phyloP scores from a whole-genome alignment of 2,888 invertebrate species.

The Stenodema calcarata region DNA sequence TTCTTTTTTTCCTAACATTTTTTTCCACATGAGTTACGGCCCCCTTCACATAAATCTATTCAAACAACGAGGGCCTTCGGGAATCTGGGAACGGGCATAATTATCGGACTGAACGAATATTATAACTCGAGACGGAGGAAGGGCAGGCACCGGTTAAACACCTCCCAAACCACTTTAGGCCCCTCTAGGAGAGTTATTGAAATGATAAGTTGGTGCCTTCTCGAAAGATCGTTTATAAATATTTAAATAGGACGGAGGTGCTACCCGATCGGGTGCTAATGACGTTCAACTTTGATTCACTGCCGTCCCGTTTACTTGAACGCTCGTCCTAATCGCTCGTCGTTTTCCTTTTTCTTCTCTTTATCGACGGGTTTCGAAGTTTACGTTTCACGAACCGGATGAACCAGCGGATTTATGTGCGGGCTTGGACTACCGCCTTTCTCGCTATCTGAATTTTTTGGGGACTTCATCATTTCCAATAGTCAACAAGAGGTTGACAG shows the following conservation, averaged over 20 bases:
- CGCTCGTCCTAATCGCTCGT: constrained; percentile 23
- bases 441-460: too few relatives aligned
- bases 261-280: constrained; percentile 49
- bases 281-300: constrained; percentile 48
- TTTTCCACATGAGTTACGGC: constrained; percentile 27
- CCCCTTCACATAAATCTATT: constrained; percentile 44
- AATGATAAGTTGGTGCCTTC: constrained; percentile 42
- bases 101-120: constrained; percentile 34
- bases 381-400: not conserved
- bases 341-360: not conserved
- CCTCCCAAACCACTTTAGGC: constrained; percentile 43
- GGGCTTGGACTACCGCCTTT: too few relatives aligned
- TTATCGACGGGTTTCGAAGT: not conserved
- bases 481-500: too few relatives aligned
- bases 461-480: too few relatives aligned
- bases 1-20: not conserved
- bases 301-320: constrained; percentile 39
- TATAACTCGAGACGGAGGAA: constrained; percentile 22
- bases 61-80: constrained; percentile 37
- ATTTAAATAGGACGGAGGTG: constrained; percentile 45
- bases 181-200: constrained; percentile 45
- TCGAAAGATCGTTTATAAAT: constrained; percentile 49
- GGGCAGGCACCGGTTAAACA: constrained; percentile 9
- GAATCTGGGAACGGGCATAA: constrained; percentile 48
- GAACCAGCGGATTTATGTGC: not conserved